Conservation (phyloP, 1,140 invertebrate species). For the Adelges cooleyi region DNA sequence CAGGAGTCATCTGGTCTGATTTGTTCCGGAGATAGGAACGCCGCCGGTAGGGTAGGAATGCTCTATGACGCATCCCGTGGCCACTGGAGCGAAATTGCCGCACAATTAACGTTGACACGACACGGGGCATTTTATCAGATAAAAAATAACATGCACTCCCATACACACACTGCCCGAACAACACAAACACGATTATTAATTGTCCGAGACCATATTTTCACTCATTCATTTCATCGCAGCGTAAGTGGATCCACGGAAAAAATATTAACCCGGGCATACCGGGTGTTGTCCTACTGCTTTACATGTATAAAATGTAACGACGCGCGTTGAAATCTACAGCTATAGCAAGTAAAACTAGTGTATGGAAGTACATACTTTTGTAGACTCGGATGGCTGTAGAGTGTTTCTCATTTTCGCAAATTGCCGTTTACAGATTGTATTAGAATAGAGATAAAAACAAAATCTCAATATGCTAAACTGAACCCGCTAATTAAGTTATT, state of each 20-base stretch:
- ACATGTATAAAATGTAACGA: too few species aligned
- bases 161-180: background rate
- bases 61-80: conserved; percentile 26
- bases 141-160: too few species aligned
- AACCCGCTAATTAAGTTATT: too few species aligned
- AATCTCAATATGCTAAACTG: too few species aligned
- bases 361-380: too few species aligned
- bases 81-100: conserved; percentile 17
- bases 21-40: conserved; percentile 23
- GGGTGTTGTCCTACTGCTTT: too few species aligned
- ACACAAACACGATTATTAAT: conserved; percentile 10
- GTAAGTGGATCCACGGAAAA: background rate
- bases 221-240: background rate
- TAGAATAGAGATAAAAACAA: too few species aligned
- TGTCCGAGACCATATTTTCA: conserved; percentile 26
- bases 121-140: background rate
- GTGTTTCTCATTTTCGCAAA: too few species aligned
- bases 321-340: too few species aligned
- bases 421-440: too few species aligned
- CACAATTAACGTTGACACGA: conserved; percentile 27
- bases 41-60: conserved; percentile 14
- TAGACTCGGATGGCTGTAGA: too few species aligned
- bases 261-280: background rate
- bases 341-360: too few species aligned
- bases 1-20: conserved; percentile 27